phyloP scores from a whole-genome alignment of 2,797 vertebrate species.

The Anguilla pacifica region DNA sequence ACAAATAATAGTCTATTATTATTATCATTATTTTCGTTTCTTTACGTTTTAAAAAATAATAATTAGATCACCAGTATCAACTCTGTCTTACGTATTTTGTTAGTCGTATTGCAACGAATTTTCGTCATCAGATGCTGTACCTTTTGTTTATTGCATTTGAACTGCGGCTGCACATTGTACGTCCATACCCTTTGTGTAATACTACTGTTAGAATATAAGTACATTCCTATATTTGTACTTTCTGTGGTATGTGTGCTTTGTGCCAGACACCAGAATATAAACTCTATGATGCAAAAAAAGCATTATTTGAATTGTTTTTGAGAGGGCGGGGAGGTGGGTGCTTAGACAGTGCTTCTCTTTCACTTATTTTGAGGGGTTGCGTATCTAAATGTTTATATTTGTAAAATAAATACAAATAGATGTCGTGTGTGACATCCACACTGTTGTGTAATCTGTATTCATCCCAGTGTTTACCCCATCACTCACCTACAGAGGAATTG shows the following conservation, averaged over 20 bases:
- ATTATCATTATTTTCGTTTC: not conserved
- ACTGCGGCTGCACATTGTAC: not conserved
- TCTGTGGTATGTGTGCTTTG: not conserved
- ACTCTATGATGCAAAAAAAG: not conserved
- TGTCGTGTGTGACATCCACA: no score
- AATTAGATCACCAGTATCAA: not conserved
- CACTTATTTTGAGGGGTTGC: no score
- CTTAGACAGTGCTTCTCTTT: no score
- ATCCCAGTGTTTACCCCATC: no score
- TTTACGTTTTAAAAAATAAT: not conserved
- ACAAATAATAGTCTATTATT: not conserved
- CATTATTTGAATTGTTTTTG: no score
- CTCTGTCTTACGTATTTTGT: no score
- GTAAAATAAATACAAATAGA: no score
- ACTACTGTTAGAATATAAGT: not conserved
- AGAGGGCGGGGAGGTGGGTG: no score
- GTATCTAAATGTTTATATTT: no score
- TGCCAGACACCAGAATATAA: not conserved
- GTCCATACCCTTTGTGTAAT: not conserved
- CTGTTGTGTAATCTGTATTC: no score
- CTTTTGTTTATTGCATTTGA: not conserved
- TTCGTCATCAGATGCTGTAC: not conserved
- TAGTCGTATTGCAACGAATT: not conserved
- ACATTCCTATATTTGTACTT: not conserved
- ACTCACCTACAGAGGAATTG: no score